These are phyloP conservation scores for Habrosyne pyritoides DNA, from an alignment of 2,888 invertebrate species.

Conservation along the genomic window DNA sequence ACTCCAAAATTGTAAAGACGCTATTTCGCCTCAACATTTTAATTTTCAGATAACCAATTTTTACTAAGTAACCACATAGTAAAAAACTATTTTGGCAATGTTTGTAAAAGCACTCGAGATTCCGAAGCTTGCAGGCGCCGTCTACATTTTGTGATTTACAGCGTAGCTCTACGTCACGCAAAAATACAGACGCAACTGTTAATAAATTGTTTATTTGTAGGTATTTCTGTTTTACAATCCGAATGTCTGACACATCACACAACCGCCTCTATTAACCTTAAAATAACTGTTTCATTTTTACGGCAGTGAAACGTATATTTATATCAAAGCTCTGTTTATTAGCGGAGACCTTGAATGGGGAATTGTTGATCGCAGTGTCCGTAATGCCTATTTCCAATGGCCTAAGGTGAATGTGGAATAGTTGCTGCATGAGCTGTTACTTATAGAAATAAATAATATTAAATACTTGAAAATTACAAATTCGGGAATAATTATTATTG, in stretches of 20 bases:
- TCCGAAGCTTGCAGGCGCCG: conserved; percentile 42
- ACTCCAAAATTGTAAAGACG: too few relatives aligned
- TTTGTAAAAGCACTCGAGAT: conserved; percentile 46
- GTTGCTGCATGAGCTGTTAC: too few relatives aligned
- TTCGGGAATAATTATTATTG: too few relatives aligned
- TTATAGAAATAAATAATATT: too few relatives aligned
- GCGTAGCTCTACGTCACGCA: conserved; percentile 29
- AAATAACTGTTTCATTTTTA: conserved; percentile 4
- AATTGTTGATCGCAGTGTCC: neutral
- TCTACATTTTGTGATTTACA: conserved; percentile 32
- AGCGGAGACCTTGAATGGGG: neutral
- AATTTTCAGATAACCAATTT: neutral
- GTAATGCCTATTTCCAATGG: too few relatives aligned
- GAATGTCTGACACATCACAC: conserved; percentile 8
- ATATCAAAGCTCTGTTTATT: neutral
- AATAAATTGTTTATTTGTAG: conserved; percentile 11
- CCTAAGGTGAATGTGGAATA: neutral
- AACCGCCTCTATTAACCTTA: conserved; percentile 6
- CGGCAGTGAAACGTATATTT: neutral
- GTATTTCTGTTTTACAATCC: conserved; percentile 2
- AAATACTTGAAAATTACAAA: too few relatives aligned
- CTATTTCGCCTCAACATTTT: neutral
- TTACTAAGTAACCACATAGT: conserved; percentile 16
- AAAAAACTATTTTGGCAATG: conserved; percentile 32
- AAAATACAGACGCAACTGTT: conserved; percentile 26